These are phyloP conservation scores for Amiota minor DNA, from an alignment of 2,888 invertebrate genomes.

Conservation along the genomic window DNA sequence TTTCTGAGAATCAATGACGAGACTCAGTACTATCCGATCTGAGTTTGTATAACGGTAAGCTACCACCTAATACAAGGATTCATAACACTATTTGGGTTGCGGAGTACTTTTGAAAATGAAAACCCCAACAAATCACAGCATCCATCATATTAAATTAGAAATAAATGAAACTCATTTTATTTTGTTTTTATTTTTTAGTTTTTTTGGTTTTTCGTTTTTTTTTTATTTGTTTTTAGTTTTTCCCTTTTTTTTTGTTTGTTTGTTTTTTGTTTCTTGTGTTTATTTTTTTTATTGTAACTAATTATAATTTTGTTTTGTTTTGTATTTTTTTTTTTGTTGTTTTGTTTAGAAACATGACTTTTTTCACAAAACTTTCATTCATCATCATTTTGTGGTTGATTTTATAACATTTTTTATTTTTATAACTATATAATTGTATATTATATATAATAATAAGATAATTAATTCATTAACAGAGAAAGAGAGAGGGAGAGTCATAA, in stretches of 20 bases:
- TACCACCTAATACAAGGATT: too few species aligned
- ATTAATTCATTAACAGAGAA: slow-evolving; percentile 17
- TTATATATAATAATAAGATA: not conserved
- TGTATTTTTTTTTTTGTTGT: slow-evolving; percentile 33
- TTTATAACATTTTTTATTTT: slow-evolving; percentile 20
- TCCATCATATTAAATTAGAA: too few species aligned
- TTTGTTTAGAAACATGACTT: slow-evolving; percentile 27
- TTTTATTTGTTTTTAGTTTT: slow-evolving; percentile 38
- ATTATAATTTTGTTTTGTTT: slow-evolving; percentile 42
- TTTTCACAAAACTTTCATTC: slow-evolving; percentile 9
- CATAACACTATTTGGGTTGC: too few species aligned
- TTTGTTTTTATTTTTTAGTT: not conserved
- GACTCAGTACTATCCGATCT: too few species aligned
- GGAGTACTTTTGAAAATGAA: too few species aligned
- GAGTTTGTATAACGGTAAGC: too few species aligned
- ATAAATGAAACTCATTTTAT: not conserved
- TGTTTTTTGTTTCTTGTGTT: slow-evolving; percentile 40
- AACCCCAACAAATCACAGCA: too few species aligned
- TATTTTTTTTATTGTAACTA: slow-evolving; percentile 31
- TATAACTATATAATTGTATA: slow-evolving; percentile 47
- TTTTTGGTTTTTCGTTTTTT: slow-evolving; percentile 29
- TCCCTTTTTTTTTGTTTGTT: slow-evolving; percentile 41
- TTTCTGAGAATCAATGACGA: too few species aligned
- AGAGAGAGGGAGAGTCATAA: too few species aligned
- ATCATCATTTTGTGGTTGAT: not conserved